Base-by-base conservation (phyloP, 2,113 vertebrate genomes). In the Atherinomorus stipes region DNA sequence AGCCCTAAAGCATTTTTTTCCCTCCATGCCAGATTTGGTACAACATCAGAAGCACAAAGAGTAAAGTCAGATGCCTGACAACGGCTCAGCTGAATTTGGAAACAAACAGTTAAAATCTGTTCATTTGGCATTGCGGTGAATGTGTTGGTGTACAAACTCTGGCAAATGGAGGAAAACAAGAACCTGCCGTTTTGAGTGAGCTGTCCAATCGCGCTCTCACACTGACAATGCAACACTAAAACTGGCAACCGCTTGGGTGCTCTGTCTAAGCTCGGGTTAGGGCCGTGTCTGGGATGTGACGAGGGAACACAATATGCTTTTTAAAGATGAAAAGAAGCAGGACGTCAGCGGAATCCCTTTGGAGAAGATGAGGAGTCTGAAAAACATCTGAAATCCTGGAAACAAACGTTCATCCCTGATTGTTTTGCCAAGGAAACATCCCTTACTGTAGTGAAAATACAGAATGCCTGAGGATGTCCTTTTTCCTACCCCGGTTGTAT, bases 351-450 rank as follows among this genome's bases (percentile, higher is more conserved):
- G 38, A 40, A 73, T 81, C 78, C 64, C 64, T 10, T 49, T 57
- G 60, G 53, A 68, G 56, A 81, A 71, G 42, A 70, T 37, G 9
- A 3, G 60, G 51, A 70, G 51, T 73, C 53, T 7, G 40, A 56
- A 63, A 69, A 53, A 74, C 64, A 50, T 57, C 50, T 70, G 63
- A 84, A 78, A 74, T 49, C 28, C 69, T 59, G 85, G 45, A 85
- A 68, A 81, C 69, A 80, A 89, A 84, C 59, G 72, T 77, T 64
- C 79, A 83, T 68, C 68, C 73, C 54, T 74, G 72, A 87, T 84
- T 88, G 87, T 89, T 84, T 81, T 83, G 80, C 84, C 74, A 82
- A 89, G 88, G 87, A 90, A 91, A 89, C 73, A 84, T 90, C 78
- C 77, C 76, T 81, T 74, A 82, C 78, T 85, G 82, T 80, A 90